Conservation (phyloP, 2,888 invertebrate genomes). For the Adela reaumurella region DNA sequence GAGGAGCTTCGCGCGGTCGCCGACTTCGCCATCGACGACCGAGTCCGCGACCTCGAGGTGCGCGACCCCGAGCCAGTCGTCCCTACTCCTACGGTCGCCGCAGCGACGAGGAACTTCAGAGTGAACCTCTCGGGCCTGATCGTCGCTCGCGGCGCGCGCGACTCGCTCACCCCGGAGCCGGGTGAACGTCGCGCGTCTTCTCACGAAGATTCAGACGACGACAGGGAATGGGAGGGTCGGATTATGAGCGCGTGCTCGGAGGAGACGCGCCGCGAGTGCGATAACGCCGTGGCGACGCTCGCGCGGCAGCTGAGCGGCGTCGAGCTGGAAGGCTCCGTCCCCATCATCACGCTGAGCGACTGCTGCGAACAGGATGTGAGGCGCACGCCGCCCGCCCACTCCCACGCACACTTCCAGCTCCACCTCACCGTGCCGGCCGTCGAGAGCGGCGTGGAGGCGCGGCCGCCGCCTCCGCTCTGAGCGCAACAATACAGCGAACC, state of each 20-base stretch:
- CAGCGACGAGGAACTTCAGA: slow-evolving; percentile 30
- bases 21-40: slow-evolving; percentile 29
- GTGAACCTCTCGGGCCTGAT: slow-evolving; percentile 43
- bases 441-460: slow-evolving; percentile 39
- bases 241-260: slow-evolving; percentile 42
- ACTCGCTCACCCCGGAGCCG: slow-evolving; percentile 28
- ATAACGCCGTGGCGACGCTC: slow-evolving; percentile 31
- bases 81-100: slow-evolving; percentile 8
- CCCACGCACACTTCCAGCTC: slow-evolving; percentile 34
- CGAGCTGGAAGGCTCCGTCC: too few relatives aligned
- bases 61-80: slow-evolving; percentile 15
- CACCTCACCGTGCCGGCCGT: slow-evolving; percentile 44
- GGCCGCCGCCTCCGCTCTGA: slow-evolving; percentile 35
- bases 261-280: slow-evolving; percentile 15
- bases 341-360: slow-evolving; percentile 48
- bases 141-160: slow-evolving; percentile 28
- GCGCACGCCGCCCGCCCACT: slow-evolving; percentile 24
- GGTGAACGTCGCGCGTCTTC: slow-evolving; percentile 15
- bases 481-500: too few relatives aligned
- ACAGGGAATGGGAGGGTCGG: slow-evolving; percentile 47
- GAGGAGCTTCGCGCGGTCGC: slow-evolving; percentile 24
- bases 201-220: slow-evolving; percentile 28
- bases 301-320: too few relatives aligned
- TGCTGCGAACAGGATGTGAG: slow-evolving; percentile 33
- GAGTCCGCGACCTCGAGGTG: slow-evolving; percentile 21